A percentile compares a stretch with the other conserved stretches of the same genome.
Conservation (phyloP, 2,113 vertebrate genomes). For the Dolichallabes microphthalmus region DNA sequence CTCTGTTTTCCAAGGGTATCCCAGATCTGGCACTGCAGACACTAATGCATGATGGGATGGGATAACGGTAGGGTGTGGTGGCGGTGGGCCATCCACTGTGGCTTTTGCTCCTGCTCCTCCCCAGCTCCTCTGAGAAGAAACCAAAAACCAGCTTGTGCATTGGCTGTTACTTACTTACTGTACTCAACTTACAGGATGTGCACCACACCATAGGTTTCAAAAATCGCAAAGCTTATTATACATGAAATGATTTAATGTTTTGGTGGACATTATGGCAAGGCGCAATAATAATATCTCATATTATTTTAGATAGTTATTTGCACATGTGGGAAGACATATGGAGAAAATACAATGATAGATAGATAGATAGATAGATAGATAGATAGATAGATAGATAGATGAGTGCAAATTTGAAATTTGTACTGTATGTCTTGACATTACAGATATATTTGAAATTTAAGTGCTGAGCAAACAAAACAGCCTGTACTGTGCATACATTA, state of each 20-base stretch:
- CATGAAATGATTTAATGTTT: background rate
- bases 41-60: constrained; percentile 44
- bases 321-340: background rate
- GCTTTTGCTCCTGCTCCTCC: constrained; percentile 1
- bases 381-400: background rate
- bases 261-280: background rate
- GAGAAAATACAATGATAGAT: background rate
- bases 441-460: background rate
- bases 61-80: constrained; percentile 21
- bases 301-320: background rate
- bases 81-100: constrained; percentile 15
- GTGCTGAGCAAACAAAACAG: background rate
- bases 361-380: background rate
- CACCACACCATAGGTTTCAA: background rate
- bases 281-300: background rate
- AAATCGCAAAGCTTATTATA: background rate
- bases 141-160: background rate
- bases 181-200: constrained; percentile 17
- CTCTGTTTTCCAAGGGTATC: constrained; percentile 62
- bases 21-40: constrained; percentile 67
- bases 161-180: background rate
- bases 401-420: background rate
- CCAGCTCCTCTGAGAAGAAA: background rate
- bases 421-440: background rate
- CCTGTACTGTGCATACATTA: background rate